Percentiles rank a stretch among this genome's conserved stretches.
These are phyloP conservation scores for Silurus lanzhouensis DNA, from an alignment of 2,797 vertebrate genomes.

Conservation along the genomic window DNA sequence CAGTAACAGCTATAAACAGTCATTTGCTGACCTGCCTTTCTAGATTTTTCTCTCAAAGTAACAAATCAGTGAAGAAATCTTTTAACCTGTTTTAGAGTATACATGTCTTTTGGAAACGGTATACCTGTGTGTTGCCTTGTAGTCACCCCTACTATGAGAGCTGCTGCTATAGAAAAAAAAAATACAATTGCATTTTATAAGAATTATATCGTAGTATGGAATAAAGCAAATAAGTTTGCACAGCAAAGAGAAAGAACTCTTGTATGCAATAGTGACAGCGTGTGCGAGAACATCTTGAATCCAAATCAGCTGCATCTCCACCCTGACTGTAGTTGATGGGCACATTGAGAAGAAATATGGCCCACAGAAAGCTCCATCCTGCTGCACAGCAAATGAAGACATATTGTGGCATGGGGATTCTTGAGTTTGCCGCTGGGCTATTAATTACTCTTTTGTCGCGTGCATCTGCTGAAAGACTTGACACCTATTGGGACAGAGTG, in stretches of 20 bases:
- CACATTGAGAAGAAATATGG: constrained; percentile 77
- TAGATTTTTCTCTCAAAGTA: neutral
- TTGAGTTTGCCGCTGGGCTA: constrained; percentile 71
- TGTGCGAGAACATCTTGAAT: constrained; percentile 37
- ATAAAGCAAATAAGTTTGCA: neutral
- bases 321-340: constrained; percentile 68
- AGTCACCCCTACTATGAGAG: neutral
- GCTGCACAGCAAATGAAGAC: constrained; percentile 75
- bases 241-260: constrained; percentile 16
- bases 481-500: constrained; percentile 57
- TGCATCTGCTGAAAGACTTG: constrained; percentile 78
- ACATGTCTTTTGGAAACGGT: neutral
- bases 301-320: constrained; percentile 37
- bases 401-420: constrained; percentile 70
- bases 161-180: neutral
- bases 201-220: neutral
- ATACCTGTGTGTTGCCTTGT: neutral
- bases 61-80: neutral
- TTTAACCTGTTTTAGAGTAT: neutral
- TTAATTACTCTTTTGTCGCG: constrained; percentile 93
- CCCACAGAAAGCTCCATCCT: constrained; percentile 66
- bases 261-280: constrained; percentile 7
- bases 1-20: neutral
- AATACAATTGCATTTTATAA: neutral
- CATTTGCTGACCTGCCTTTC: neutral